A percentile compares a stretch with the other conserved stretches of the same genome.
These are phyloP conservation scores for Graphium colonna DNA, from an alignment of 2,888 invertebrate genomes.

Conservation along the genomic window DNA sequence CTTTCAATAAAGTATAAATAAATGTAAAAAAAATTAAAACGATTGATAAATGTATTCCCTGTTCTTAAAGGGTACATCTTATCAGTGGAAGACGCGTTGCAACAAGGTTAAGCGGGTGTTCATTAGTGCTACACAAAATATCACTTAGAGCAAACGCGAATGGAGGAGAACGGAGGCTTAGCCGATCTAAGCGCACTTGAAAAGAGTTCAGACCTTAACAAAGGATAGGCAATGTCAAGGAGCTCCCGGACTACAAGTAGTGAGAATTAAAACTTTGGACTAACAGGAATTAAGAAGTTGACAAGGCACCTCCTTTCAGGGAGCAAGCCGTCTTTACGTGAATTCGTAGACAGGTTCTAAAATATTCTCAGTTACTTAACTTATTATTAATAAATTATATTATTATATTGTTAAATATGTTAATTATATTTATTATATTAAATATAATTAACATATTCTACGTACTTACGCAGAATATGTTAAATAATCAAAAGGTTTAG, in stretches of 20 bases:
- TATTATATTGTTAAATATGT: too few species aligned
- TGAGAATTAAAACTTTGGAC: constrained; percentile 83
- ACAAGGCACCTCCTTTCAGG: constrained; percentile 12
- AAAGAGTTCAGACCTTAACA: constrained; percentile 54
- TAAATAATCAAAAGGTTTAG: too few species aligned
- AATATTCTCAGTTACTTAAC: too few species aligned
- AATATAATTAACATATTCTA: too few species aligned
- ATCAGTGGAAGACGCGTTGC: constrained; percentile 37
- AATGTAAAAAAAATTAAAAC: too few species aligned
- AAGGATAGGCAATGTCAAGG: constrained; percentile 50
- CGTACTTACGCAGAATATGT: too few species aligned
- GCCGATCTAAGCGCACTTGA: constrained; percentile 52
- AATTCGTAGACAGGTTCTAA: too few species aligned
- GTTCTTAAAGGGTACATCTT: too few species aligned
- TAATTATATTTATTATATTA: too few species aligned
- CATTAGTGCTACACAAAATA: constrained; percentile 61
- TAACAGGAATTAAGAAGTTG: constrained; percentile 73
- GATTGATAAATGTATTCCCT: too few species aligned
- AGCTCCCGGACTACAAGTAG: constrained; percentile 63
- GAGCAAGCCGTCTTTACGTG: constrained; percentile 17
- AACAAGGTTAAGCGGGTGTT: constrained; percentile 38
- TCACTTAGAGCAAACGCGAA: constrained; percentile 43
- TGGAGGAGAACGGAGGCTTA: constrained; percentile 36
- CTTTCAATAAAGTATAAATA: too few species aligned
- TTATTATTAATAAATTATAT: too few species aligned